These are phyloP conservation scores for Diabrotica balteata DNA, from an alignment of 2,888 invertebrate species.

Conservation along the genomic window DNA sequence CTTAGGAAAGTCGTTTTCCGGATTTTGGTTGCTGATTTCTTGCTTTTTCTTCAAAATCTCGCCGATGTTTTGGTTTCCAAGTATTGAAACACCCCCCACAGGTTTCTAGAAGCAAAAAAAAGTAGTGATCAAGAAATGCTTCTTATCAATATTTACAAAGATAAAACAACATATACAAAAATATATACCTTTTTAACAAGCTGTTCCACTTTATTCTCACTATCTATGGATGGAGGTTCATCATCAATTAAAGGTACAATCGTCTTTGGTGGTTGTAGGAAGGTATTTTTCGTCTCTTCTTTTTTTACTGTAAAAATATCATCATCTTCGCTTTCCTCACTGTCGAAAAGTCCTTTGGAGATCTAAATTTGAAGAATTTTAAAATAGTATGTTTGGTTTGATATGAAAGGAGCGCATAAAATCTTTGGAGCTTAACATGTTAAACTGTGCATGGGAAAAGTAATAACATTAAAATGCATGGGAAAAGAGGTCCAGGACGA, in stretches of 20 bases:
- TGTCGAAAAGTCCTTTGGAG: slow-evolving; percentile 52
- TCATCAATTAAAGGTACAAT: slow-evolving; percentile 49
- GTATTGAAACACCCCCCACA: slow-evolving; percentile 67
- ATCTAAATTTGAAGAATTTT: slow-evolving; percentile 21
- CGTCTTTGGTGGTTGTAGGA: slow-evolving; percentile 43
- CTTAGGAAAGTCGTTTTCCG: not conserved
- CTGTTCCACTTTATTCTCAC: slow-evolving; percentile 27
- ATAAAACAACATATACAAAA: not conserved
- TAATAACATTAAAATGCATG: too few relatives aligned
- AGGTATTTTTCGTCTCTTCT: slow-evolving; percentile 36
- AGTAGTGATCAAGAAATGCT: too few relatives aligned
- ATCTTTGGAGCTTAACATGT: too few relatives aligned
- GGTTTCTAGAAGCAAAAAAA: slow-evolving; percentile 63
- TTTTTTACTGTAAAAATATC: slow-evolving; percentile 45
- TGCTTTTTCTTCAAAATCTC: slow-evolving; percentile 39
- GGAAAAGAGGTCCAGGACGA: too few relatives aligned
- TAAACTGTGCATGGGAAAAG: too few relatives aligned
- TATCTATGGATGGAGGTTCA: slow-evolving; percentile 51
- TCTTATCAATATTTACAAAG: not conserved
- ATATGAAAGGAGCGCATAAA: too few relatives aligned
- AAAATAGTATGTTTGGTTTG: not conserved
- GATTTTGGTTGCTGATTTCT: slow-evolving; percentile 23
- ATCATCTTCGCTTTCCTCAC: slow-evolving; percentile 50
- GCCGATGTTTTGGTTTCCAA: slow-evolving; percentile 52
- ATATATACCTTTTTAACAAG: slow-evolving; percentile 39